These are phyloP conservation scores for Porites divaricata DNA, from an alignment of 92 coral and sea anemone species.

Conservation along the genomic window DNA sequence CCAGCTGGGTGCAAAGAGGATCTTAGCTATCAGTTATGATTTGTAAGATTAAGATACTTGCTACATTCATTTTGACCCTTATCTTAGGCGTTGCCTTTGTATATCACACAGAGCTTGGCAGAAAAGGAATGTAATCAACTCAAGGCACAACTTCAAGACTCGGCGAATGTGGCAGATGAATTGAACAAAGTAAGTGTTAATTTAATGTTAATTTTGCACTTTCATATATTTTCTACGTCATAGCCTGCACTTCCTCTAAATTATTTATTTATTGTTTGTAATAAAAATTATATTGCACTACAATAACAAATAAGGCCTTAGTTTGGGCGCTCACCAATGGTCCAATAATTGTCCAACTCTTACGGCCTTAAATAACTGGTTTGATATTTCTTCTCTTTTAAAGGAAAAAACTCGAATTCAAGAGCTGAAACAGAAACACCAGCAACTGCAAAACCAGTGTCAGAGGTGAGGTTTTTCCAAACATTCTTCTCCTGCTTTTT, in stretches of 20 bases:
- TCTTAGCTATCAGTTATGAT: background rate
- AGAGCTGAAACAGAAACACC: conserved; percentile 91
- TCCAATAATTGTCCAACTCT: background rate
- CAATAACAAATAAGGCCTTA: too few relatives aligned
- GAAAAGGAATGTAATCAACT: conserved; percentile 80
- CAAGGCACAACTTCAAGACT: conserved; percentile 75
- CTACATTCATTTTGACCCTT: too few relatives aligned
- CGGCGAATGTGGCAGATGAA: conserved; percentile 73
- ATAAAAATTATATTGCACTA: too few relatives aligned
- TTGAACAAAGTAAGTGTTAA: conserved; percentile 74
- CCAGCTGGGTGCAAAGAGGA: background rate
- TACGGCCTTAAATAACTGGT: background rate
- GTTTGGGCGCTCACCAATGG: background rate
- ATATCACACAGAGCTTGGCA: conserved; percentile 55
- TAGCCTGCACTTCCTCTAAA: background rate
- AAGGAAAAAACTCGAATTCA: conserved; percentile 86
- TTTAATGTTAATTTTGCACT: background rate
- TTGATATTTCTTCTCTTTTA: conserved; percentile 2
- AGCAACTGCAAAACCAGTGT: conserved; percentile 90
- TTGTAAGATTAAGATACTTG: too few relatives aligned
- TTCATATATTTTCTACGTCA: background rate
- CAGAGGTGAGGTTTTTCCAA: conserved; percentile 76
- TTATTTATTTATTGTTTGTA: too few relatives aligned
- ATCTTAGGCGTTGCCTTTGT: background rate
- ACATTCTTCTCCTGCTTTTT: background rate